A percentile compares a stretch with the other conserved stretches of the same genome.
Conservation (phyloP, 2,888 invertebrate genomes). For the Mechanitis messenoides region DNA sequence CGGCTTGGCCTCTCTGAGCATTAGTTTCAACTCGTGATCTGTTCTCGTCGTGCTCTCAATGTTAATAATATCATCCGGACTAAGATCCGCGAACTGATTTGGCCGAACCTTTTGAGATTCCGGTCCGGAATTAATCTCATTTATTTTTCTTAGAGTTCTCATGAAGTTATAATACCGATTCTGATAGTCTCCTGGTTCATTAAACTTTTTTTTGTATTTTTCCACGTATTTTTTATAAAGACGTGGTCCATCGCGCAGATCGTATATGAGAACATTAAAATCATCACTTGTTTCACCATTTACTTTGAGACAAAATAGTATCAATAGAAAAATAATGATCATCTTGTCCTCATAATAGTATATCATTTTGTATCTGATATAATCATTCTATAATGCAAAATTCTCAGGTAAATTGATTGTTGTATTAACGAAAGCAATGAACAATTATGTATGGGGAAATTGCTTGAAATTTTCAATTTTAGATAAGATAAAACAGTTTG, state of each 20-base stretch:
- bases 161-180: slow-evolving; percentile 45
- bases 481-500: too few relatives aligned
- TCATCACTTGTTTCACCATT: slow-evolving; percentile 10
- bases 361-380: not conserved
- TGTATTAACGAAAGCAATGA: too few relatives aligned
- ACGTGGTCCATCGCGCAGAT: slow-evolving; percentile 30
- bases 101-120: slow-evolving; percentile 39
- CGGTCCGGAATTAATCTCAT: slow-evolving; percentile 41
- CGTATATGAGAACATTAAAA: slow-evolving; percentile 24
- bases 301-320: slow-evolving; percentile 1
- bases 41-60: slow-evolving; percentile 27
- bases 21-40: slow-evolving; percentile 38
- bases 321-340: not conserved
- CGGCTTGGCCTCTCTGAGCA: slow-evolving; percentile 21
- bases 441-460: too few relatives aligned
- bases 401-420: not conserved
- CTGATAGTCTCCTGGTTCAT: slow-evolving; percentile 39
- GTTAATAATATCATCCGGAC: slow-evolving; percentile 34
- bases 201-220: slow-evolving; percentile 40
- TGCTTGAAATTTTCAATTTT: too few relatives aligned
- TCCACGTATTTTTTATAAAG: slow-evolving; percentile 30
- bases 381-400: not conserved
- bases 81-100: slow-evolving; percentile 49
- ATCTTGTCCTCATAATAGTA: not conserved
- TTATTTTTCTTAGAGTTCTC: slow-evolving; percentile 44